Evolutionary conservation across 2,113 vertebrate species (phyloP).

Genomic region (Tor tambroides): DNA sequence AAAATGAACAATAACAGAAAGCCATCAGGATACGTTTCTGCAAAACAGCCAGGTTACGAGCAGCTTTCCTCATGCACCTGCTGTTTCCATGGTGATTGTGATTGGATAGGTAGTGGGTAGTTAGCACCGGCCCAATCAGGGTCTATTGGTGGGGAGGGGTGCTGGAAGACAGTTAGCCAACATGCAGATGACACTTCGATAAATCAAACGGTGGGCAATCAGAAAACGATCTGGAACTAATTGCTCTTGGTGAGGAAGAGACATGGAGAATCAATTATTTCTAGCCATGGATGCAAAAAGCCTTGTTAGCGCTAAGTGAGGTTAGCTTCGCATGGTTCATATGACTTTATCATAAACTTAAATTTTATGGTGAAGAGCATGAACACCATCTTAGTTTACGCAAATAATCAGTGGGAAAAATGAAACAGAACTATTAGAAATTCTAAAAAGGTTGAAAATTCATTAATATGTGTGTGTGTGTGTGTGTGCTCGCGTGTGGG

Average conservation of each 20-base stretch:
- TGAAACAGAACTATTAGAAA: not conserved
- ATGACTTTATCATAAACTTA: not conserved
- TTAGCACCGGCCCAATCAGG: constrained; percentile 34
- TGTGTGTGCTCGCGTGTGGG: no score
- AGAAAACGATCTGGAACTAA: constrained; percentile 42
- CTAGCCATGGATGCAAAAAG: constrained; percentile 1
- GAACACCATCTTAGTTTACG: not conserved
- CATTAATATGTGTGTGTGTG: no score
- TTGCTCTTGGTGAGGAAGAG: constrained; percentile 39
- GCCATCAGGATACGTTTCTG: not conserved
- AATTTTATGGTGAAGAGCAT: not conserved
- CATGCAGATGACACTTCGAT: constrained; percentile 30
- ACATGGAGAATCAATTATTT: constrained; percentile 21
- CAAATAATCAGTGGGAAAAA: not conserved
- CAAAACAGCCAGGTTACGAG: constrained; percentile 19
- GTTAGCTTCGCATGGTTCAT: not conserved
- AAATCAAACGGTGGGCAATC: constrained; percentile 39
- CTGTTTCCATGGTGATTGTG: constrained; percentile 42
- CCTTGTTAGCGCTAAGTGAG: constrained; percentile 17
- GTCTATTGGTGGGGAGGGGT: constrained; percentile 14
- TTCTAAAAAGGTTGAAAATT: not conserved
- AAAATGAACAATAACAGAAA: not conserved
- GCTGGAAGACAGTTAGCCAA: constrained; percentile 39
- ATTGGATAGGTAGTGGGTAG: constrained; percentile 41
- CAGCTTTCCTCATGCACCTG: constrained; percentile 36